Evolutionary conservation across 2,888 invertebrate genomes (phyloP).

Genomic region (Agrotis segetum): DNA sequence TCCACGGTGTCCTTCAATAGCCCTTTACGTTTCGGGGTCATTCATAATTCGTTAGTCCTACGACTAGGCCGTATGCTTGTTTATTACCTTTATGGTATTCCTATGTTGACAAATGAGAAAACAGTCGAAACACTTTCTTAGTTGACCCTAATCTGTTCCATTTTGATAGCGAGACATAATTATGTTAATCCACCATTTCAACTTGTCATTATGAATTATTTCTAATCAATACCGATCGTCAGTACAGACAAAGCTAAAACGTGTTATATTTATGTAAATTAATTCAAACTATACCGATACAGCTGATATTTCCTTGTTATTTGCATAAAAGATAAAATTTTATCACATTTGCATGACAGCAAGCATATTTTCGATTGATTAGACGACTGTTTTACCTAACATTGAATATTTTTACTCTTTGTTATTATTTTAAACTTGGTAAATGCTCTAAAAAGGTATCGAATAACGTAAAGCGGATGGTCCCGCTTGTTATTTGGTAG

Average conservation of each 20-base stretch:
- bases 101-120: neutral
- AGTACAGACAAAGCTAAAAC: conserved; percentile 7
- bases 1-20: too few relatives aligned
- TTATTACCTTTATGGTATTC: too few relatives aligned
- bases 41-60: too few relatives aligned
- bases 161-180: conserved; percentile 1
- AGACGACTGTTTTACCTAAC: conserved; percentile 12
- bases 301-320: conserved; percentile 40
- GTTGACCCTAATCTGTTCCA: conserved; percentile 12
- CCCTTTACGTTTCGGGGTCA: too few relatives aligned
- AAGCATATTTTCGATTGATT: conserved; percentile 31
- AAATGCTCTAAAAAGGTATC: neutral
- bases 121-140: conserved; percentile 2
- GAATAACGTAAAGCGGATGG: too few relatives aligned
- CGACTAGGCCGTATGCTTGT: too few relatives aligned
- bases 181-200: neutral
- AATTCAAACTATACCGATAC: conserved; percentile 20
- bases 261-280: conserved; percentile 35
- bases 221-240: neutral
- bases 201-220: neutral
- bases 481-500: too few relatives aligned
- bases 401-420: neutral
- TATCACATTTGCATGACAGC: conserved; percentile 24
- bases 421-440: neutral
- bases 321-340: conserved; percentile 30